Evolutionary conservation across 1,140 invertebrate genomes (phyloP).

Genomic region (Hylyphantes graminicola): DNA sequence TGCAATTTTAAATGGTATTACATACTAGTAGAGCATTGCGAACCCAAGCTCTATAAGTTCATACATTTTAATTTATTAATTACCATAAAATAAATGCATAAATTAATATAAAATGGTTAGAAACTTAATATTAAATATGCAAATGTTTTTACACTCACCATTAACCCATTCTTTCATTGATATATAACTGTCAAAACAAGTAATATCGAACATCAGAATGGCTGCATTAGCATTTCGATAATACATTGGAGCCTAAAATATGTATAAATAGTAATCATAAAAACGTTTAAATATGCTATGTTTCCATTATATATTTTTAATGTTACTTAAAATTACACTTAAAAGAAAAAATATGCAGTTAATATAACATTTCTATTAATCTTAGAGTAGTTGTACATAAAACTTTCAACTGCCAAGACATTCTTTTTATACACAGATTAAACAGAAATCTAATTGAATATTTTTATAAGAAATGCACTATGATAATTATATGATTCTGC

Average conservation of each 20-base stretch:
- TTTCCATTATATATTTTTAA: too few species aligned
- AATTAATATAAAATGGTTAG: too few species aligned
- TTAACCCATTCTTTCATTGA: constrained; percentile 69
- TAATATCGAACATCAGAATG: constrained; percentile 95
- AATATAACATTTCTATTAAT: too few species aligned
- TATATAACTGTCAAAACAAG: constrained; percentile 87
- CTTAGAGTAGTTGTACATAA: too few species aligned
- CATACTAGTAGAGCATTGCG: too few species aligned
- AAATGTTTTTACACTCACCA: constrained; percentile 63
- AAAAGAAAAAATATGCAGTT: too few species aligned
- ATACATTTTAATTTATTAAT: too few species aligned
- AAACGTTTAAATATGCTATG: background rate
- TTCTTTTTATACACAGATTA: background rate
- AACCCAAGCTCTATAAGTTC: too few species aligned
- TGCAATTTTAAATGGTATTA: too few species aligned
- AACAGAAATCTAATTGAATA: background rate
- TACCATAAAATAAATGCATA: too few species aligned
- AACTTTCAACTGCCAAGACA: too few species aligned
- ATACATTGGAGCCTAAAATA: constrained; percentile 90
- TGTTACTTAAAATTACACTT: too few species aligned
- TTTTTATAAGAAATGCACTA: background rate
- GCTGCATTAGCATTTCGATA: constrained; percentile 98
- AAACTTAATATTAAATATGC: background rate
- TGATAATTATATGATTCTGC: background rate
- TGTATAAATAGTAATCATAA: constrained; percentile 57